Conservation (phyloP, 2,888 invertebrate genomes). For the Pristionchus mayeri region DNA sequence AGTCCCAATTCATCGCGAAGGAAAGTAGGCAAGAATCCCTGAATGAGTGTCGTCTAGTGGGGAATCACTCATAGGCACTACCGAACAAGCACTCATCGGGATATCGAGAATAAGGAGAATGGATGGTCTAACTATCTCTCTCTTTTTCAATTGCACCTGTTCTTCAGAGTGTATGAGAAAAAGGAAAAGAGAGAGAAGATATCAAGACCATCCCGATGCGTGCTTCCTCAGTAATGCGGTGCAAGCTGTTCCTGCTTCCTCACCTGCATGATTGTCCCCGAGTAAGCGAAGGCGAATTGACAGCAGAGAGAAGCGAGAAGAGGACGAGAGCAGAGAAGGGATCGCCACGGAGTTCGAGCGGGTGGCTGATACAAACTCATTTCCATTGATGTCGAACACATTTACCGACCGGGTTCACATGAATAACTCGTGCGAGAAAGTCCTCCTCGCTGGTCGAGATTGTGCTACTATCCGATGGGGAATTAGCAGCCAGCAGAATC, state of each 20-base stretch:
- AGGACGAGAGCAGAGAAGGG: not conserved
- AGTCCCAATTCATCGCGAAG: not conserved
- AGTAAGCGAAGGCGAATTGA: conserved; percentile 23
- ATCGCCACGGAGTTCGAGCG: not conserved
- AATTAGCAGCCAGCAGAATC: not conserved
- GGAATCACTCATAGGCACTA: not conserved
- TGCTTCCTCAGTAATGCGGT: not conserved
- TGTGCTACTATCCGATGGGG: not conserved
- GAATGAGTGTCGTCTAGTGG: not conserved
- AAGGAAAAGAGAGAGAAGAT: too few relatives aligned
- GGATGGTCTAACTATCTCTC: too few relatives aligned
- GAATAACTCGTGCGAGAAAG: not conserved
- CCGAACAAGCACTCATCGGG: not conserved
- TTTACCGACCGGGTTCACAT: not conserved
- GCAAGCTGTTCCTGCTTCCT: not conserved
- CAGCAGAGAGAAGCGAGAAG: not conserved
- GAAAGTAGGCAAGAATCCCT: conserved; percentile 38
- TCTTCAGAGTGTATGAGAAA: too few relatives aligned
- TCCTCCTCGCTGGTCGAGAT: not conserved
- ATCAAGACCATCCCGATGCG: not conserved
- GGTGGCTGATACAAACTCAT: not conserved
- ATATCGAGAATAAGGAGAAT: too few relatives aligned
- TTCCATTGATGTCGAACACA: not conserved
- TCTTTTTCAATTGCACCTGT: too few relatives aligned
- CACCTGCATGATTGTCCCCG: conserved; percentile 33